phyloP scores from a whole-genome alignment of 2,113 vertebrate species.

The Charadrius vociferus region DNA sequence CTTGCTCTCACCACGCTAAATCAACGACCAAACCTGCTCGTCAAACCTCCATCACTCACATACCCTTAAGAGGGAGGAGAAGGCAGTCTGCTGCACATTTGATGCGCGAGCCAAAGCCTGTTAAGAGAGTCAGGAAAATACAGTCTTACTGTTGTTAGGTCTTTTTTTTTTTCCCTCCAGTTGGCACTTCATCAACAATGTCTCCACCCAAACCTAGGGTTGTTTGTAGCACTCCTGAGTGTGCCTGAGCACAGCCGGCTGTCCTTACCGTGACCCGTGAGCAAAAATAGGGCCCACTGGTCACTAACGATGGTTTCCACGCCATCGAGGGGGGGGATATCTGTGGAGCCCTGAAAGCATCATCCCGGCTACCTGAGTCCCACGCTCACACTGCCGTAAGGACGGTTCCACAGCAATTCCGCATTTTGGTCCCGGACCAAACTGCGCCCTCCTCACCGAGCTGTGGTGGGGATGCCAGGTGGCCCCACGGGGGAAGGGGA shows the following conservation, averaged over 20 bases:
- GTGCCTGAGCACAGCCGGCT: not conserved
- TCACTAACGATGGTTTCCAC: fast-evolving
- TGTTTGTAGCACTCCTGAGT: not conserved
- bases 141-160: not conserved
- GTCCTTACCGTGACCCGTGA: not conserved
- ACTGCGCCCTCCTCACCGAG: not conserved
- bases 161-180: not conserved
- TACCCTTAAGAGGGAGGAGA: not conserved
- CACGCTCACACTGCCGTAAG: not conserved
- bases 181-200: slow-evolving; percentile 26
- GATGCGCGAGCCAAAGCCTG: not conserved
- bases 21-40: not conserved
- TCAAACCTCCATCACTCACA: fast-evolving
- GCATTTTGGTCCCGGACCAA: not conserved
- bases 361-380: fast-evolving
- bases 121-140: not conserved
- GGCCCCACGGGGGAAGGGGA: too few relatives aligned
- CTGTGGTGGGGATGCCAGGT: not conserved
- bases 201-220: slow-evolving; percentile 23
- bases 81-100: not conserved
- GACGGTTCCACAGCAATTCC: not conserved
- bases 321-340: too few relatives aligned
- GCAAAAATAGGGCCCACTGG: not conserved
- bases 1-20: not conserved
- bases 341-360: not conserved